Base-by-base conservation (phyloP, 2,113 vertebrate genomes). In the Sylvietta virens region DNA sequence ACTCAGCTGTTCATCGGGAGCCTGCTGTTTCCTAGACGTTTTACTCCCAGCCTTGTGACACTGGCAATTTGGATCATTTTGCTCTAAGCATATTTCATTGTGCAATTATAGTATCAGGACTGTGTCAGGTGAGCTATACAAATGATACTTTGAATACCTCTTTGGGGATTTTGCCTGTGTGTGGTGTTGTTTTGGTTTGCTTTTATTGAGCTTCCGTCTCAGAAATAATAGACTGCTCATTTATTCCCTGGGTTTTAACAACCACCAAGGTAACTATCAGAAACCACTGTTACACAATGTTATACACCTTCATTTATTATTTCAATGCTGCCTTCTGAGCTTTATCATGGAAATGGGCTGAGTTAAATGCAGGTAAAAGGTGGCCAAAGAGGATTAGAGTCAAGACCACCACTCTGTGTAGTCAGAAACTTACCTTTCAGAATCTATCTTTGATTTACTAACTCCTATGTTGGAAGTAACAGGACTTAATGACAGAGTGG, bases 181-280 rank as follows among this genome's bases (percentile, higher is more conserved):
- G 58, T 90, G 64, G 56, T 89, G 65, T 2, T 93, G 78, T 83
- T 95, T 88, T 58, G 61, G 58, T 76, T 85, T 80, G 74, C 45
- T 90, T 78, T 93, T 71, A 86, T 90, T 0, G 15, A 94, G 69
- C 69, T 92, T 81, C 70, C 57, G 69, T 64, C 71, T 88, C 91
- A 90, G 76, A 85, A 97, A 92, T 90, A 90, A 94, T 35, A 96
- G 53, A 80, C 65, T 1, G 5, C 69, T 89, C 74, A 73, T 92
- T 96, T 96, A 79, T 95, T 88, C 73, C 73, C 50, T 51, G 62
- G 37, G 18, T 79, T 91, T 94, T 92, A 94, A 80, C 58, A 92
- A 64, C 84, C 44, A 67, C 79, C 74, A 31, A 23, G 42, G 72
- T 82, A 90, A 88, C 86, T 93, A 82, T 72, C 74, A 62, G 91